Conservation (phyloP, 2,113 vertebrate genomes). For the Tapirus terrestris region DNA sequence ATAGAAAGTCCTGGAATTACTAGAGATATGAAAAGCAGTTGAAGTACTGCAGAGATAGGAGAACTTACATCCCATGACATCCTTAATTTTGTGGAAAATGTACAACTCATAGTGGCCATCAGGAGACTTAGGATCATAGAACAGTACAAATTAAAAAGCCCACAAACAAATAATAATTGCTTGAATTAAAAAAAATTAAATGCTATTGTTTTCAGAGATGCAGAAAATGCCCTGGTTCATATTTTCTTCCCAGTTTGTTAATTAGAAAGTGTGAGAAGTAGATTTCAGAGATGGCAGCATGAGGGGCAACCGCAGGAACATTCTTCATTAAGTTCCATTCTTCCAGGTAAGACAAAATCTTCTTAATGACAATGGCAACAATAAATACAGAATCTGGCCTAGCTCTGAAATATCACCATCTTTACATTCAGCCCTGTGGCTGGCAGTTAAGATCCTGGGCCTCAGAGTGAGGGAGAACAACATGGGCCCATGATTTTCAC, state of each 20-base stretch:
- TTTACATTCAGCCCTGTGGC: not conserved
- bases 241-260: not conserved
- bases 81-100: not conserved
- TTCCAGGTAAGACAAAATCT: not conserved
- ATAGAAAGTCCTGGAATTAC: not conserved
- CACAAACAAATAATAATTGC: not conserved
- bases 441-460: not conserved
- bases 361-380: not conserved
- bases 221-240: not conserved
- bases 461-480: not conserved
- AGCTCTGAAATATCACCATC: not conserved
- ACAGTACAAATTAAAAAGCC: not conserved
- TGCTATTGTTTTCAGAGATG: not conserved
- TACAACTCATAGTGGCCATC: not conserved
- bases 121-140: not conserved
- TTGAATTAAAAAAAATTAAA: not conserved
- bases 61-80: not conserved
- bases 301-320: not conserved
- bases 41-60: not conserved
- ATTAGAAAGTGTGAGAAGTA: not conserved
- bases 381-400: not conserved
- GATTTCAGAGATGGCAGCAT: not conserved
- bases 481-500: accelerated
- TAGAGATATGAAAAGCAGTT: slow-evolving; percentile 17
- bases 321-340: not conserved